These are phyloP conservation scores for Mechanitis messenoides DNA, from an alignment of 2,888 invertebrate genomes.

Conservation along the genomic window DNA sequence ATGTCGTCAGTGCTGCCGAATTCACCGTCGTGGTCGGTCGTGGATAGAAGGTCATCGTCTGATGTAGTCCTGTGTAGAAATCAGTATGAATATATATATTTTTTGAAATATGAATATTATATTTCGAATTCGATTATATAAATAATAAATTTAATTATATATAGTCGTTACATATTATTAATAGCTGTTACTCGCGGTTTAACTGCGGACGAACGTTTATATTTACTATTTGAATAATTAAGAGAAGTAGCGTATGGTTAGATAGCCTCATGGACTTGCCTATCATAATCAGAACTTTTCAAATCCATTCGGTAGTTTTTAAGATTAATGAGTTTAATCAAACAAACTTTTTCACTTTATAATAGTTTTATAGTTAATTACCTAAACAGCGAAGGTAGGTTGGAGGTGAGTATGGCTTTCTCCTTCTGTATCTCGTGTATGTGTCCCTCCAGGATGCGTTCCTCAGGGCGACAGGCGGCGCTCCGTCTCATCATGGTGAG, in stretches of 20 bases:
- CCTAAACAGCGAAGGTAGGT: conserved; percentile 85
- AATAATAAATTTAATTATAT: too few relatives aligned
- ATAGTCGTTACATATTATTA: too few relatives aligned
- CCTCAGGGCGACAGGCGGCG: conserved; percentile 79
- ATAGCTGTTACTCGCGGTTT: too few relatives aligned
- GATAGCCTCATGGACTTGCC: too few relatives aligned
- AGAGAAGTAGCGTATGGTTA: too few relatives aligned
- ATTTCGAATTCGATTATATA: too few relatives aligned
- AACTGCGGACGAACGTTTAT: too few relatives aligned
- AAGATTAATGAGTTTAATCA: too few relatives aligned
- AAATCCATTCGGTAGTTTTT: too few relatives aligned
- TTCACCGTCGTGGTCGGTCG: conserved; percentile 86
- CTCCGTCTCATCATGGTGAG: conserved; percentile 81
- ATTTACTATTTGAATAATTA: too few relatives aligned
- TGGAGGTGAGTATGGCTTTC: conserved; percentile 86
- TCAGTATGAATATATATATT: conserved; percentile 6
- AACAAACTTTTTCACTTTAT: not conserved
- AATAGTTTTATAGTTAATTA: conserved; percentile 21
- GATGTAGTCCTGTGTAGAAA: conserved; percentile 80
- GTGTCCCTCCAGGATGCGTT: conserved; percentile 84
- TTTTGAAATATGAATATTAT: too few relatives aligned
- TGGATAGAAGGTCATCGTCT: conserved; percentile 89
- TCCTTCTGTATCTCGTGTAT: conserved; percentile 89
- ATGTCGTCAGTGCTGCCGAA: conserved; percentile 80
- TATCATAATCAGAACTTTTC: too few relatives aligned